Conservation (phyloP, 2,797 vertebrate genomes). For the Phalanger gymnotis region DNA sequence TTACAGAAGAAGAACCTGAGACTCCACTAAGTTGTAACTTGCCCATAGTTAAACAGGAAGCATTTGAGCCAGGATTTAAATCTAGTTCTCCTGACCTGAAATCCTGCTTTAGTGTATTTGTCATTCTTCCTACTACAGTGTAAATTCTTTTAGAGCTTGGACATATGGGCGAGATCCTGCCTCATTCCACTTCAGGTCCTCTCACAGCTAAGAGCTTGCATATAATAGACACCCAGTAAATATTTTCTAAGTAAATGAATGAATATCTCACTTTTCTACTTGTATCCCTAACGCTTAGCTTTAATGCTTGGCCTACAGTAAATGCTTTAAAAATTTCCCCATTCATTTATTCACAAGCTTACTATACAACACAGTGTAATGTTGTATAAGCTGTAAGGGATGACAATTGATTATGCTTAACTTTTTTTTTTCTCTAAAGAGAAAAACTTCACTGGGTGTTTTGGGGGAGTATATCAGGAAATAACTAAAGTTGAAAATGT, state of each 20-base stretch:
- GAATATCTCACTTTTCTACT: not conserved
- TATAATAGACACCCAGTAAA: not conserved
- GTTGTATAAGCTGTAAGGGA: not conserved
- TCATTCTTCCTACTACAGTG: not conserved
- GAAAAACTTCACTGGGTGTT: not conserved
- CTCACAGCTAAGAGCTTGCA: not conserved
- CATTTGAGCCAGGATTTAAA: not conserved
- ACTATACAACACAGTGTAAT: not conserved
- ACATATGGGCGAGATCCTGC: not conserved
- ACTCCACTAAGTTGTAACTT: not conserved
- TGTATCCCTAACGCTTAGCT: not conserved
- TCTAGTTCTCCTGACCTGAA: not conserved
- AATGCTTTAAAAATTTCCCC: not conserved
- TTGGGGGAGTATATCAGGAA: not conserved
- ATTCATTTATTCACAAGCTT: not conserved
- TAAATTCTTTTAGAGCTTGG: not conserved
- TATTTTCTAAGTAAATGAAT: not conserved
- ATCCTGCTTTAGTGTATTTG: not conserved
- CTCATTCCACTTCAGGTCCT: not conserved
- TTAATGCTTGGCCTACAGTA: not conserved
- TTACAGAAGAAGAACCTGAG: not conserved
- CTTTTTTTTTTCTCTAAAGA: not conserved
- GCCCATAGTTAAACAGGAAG: not conserved
- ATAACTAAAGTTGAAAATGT: not conserved
- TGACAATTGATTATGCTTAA: not conserved